Evolutionary conservation across 2,888 invertebrate species (phyloP).

Genomic region (Calliphora vomitoria): DNA sequence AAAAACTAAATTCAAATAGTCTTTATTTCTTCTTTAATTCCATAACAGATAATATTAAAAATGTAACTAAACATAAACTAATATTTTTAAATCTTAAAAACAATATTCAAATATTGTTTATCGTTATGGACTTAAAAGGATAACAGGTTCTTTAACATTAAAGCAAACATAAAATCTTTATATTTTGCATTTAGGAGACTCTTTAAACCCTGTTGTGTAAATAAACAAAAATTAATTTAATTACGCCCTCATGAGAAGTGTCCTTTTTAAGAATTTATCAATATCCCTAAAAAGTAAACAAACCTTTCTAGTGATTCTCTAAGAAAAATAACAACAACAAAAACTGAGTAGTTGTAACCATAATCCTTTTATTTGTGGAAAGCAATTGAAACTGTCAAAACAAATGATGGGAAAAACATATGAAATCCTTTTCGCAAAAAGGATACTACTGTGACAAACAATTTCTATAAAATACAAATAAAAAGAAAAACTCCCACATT

Average conservation of each 20-base stretch:
- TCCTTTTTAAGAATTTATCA: neutral
- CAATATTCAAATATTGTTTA: neutral
- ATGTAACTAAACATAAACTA: neutral
- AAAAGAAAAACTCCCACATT: constrained; percentile 50
- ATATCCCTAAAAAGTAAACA: constrained; percentile 27
- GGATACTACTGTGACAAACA: constrained; percentile 30
- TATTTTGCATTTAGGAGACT: neutral
- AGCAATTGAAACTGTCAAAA: constrained; percentile 70
- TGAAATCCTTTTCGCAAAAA: constrained; percentile 39
- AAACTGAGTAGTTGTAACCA: constrained; percentile 6
- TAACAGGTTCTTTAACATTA: neutral
- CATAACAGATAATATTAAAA: too few species aligned
- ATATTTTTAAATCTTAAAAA: neutral
- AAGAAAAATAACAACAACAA: constrained; percentile 29
- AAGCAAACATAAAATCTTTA: constrained; percentile 13
- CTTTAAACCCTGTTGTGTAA: constrained; percentile 23
- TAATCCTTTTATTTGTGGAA: constrained; percentile 62
- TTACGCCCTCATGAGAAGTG: constrained; percentile 37
- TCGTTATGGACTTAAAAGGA: constrained; percentile 1
- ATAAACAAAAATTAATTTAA: constrained; percentile 50
- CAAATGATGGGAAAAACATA: constrained; percentile 48
- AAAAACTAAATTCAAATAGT: too few species aligned
- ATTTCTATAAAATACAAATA: constrained; percentile 12
- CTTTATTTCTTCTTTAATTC: too few species aligned
- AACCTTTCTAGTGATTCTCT: neutral